Evolutionary conservation across 2,113 vertebrate species (phyloP).

Genomic region (Beaufortia kweichowensis): DNA sequence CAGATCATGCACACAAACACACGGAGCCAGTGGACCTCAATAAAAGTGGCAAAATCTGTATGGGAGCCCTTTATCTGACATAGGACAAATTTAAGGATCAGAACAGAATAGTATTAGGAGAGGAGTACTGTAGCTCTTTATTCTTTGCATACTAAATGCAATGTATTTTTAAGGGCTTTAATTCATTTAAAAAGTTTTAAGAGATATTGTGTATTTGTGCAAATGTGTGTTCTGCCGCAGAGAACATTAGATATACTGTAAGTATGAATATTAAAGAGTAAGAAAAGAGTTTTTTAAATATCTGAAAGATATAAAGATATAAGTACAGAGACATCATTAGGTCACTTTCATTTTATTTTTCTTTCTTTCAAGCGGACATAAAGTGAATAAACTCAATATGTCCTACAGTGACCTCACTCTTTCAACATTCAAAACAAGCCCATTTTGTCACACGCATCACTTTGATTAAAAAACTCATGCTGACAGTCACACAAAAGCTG

Average conservation of each 20-base stretch:
- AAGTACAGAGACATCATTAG: conserved; percentile 14
- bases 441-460: conserved; percentile 8
- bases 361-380: conserved; percentile 38
- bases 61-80: neutral
- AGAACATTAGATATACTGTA: no score
- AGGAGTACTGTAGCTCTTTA: no score
- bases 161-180: no score
- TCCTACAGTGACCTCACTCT: conserved; percentile 49
- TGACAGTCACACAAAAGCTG: neutral
- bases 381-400: conserved; percentile 58
- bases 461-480: neutral
- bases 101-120: neutral
- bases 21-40: neutral
- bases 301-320: no score
- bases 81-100: neutral
- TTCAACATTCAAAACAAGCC: neutral
- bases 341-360: no score
- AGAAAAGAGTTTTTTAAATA: no score
- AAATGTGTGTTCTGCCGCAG: no score
- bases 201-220: no score
- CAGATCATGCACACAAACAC: neutral
- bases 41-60: neutral
- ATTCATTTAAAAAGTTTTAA: no score
- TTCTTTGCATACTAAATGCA: no score
- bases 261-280: neutral